These are phyloP conservation scores for Vipera latastei DNA, from an alignment of 2,797 vertebrate genomes.

Conservation along the genomic window DNA sequence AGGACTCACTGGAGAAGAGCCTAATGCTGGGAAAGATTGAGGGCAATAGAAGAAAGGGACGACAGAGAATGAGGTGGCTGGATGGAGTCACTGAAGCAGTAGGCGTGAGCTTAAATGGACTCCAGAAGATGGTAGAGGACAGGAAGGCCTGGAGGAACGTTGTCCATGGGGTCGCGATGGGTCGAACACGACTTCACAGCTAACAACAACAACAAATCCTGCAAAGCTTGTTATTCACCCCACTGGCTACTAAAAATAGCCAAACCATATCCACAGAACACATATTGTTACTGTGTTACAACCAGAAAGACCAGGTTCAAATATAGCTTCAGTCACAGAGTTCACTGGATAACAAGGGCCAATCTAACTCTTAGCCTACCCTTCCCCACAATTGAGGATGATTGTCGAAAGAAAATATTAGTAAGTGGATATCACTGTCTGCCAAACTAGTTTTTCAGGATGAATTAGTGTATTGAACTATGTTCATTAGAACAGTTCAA, in stretches of 20 bases:
- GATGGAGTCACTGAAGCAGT: too few relatives aligned
- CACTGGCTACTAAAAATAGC: background rate
- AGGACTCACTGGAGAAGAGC: too few relatives aligned
- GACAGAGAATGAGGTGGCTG: too few relatives aligned
- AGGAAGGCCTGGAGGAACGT: too few relatives aligned
- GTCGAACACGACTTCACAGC: too few relatives aligned
- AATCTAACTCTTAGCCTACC: background rate
- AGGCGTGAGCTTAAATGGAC: too few relatives aligned
- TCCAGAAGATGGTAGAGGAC: too few relatives aligned
- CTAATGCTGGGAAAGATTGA: too few relatives aligned
- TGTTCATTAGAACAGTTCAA: background rate
- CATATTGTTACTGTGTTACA: background rate
- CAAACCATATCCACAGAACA: background rate
- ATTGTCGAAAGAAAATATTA: background rate
- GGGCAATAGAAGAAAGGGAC: too few relatives aligned
- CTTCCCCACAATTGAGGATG: background rate
- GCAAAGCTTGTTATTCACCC: background rate
- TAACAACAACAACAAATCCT: too few relatives aligned
- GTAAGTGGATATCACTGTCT: constrained; percentile 6
- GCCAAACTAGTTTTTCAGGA: constrained; percentile 19
- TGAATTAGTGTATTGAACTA: constrained; percentile 11
- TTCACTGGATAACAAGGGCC: background rate
- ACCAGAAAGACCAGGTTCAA: background rate
- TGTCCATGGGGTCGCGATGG: too few relatives aligned
- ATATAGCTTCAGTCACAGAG: background rate